phyloP scores from a whole-genome alignment of 2,888 invertebrate species.

The Disparrhopalites patrizii region DNA sequence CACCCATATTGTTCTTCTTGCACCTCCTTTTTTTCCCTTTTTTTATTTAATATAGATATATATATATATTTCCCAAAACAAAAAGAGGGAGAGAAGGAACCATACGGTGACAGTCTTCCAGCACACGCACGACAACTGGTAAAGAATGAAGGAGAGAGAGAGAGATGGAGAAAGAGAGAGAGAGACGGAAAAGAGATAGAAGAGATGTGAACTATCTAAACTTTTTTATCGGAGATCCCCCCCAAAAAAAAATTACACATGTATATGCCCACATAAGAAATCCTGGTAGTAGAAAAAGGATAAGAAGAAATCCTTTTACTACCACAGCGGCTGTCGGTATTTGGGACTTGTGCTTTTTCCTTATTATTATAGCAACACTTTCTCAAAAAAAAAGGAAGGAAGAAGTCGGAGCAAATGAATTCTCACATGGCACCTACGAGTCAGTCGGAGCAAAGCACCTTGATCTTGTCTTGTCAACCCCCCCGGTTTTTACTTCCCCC shows the following conservation, averaged over 20 bases:
- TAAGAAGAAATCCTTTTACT: background rate
- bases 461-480: conserved; percentile 18
- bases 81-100: no score
- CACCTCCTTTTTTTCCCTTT: no score
- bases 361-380: no score
- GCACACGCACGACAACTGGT: background rate
- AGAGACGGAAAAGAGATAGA: background rate
- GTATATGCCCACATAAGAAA: background rate
- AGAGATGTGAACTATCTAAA: background rate
- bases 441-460: conserved; percentile 18
- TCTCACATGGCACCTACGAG: background rate
- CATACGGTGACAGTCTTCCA: no score
- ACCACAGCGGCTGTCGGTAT: background rate
- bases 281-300: background rate
- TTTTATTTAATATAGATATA: no score
- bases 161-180: background rate
- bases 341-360: background rate
- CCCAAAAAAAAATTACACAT: background rate
- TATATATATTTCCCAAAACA: no score
- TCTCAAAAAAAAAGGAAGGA: background rate
- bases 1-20: no score
- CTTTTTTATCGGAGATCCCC: background rate
- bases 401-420: background rate
- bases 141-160: background rate
- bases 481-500: background rate